Evolutionary conservation across 2,113 vertebrate species (phyloP).

Genomic region (Zosterops lateralis): DNA sequence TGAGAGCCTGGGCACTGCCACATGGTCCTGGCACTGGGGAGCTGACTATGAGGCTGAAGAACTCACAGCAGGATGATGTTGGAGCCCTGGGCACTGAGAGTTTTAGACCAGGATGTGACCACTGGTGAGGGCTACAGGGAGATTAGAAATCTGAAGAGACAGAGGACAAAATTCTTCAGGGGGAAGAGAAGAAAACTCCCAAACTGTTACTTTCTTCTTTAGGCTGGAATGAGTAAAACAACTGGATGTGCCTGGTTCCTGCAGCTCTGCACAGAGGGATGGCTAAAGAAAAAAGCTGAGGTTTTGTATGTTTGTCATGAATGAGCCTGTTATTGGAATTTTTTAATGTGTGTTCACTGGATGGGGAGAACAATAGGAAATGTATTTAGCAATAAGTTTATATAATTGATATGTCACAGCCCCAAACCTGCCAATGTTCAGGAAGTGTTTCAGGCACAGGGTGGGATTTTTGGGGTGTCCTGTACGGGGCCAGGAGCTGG

Average conservation of each 20-base stretch:
- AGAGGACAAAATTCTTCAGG: background rate
- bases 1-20: background rate
- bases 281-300: background rate
- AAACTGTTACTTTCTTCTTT: background rate
- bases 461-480: background rate
- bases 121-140: accelerated
- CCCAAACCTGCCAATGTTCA: background rate
- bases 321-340: background rate
- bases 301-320: accelerated
- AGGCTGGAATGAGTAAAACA: background rate
- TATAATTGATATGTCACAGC: background rate
- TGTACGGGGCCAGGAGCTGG: background rate
- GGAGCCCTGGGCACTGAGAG: too few species aligned
- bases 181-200: background rate
- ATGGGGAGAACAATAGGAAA: background rate
- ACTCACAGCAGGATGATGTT: accelerated
- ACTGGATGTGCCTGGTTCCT: accelerated
- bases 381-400: background rate
- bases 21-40: background rate
- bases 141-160: too few species aligned
- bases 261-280: background rate
- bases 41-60: too few species aligned
- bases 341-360: accelerated
- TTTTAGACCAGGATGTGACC: too few species aligned
- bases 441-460: background rate